Conservation (phyloP, 2,113 vertebrate genomes). For the Sturnus vulgaris region DNA sequence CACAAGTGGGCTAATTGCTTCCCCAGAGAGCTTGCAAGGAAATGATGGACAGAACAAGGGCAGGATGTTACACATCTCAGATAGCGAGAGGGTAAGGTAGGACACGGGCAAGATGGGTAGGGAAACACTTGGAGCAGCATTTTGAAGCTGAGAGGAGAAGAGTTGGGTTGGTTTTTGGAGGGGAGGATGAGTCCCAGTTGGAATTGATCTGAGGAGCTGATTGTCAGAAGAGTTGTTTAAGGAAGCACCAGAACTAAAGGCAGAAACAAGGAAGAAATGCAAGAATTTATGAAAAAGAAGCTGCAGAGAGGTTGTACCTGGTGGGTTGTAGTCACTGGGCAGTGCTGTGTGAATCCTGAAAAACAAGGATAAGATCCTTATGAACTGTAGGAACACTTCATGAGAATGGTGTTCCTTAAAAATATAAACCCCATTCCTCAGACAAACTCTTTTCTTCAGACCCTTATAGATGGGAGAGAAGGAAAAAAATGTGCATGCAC, state of each 20-base stretch:
- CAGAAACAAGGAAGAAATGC: neutral
- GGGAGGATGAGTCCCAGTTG: neutral
- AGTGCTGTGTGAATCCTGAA: neutral
- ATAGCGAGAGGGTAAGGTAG: constrained; percentile 10
- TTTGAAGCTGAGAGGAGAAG: neutral
- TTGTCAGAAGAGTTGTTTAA: neutral
- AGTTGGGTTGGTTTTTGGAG: neutral
- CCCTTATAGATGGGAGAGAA: neutral
- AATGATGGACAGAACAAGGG: constrained; percentile 64
- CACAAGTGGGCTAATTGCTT: constrained; percentile 63
- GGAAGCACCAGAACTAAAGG: neutral
- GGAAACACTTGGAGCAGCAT: neutral
- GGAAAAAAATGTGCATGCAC: accelerated
- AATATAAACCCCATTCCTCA: neutral
- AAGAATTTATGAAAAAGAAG: neutral
- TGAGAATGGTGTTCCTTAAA: neutral
- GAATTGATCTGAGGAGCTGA: neutral
- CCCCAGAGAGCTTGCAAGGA: constrained; percentile 30
- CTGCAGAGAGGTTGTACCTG: neutral
- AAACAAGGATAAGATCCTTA: neutral
- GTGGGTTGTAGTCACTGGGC: neutral
- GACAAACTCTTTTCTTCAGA: neutral
- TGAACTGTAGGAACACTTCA: neutral
- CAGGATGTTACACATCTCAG: constrained; percentile 39
- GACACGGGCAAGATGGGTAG: neutral